Percentiles rank a stretch among this genome's conserved stretches.
Conservation (phyloP, 2,113 vertebrate species). For the Lathamus discolor region DNA sequence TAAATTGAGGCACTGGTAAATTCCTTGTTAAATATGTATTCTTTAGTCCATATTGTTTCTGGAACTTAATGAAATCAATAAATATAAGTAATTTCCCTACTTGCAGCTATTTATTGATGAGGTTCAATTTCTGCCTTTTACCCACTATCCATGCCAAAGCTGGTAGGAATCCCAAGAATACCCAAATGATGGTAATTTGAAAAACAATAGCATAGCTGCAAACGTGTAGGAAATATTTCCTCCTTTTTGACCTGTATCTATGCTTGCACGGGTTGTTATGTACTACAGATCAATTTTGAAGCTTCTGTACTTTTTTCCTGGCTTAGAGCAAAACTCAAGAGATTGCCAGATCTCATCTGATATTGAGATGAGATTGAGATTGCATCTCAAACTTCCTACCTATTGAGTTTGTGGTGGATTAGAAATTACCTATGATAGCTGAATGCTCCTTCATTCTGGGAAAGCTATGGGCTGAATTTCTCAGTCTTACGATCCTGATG, state of each 20-base stretch:
- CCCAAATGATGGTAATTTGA: not conserved
- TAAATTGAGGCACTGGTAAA: not conserved
- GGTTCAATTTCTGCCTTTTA: not conserved
- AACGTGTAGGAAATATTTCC: not conserved
- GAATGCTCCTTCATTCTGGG: not conserved
- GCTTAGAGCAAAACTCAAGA: not conserved
- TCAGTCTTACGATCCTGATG: not conserved
- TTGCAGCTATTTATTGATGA: not conserved
- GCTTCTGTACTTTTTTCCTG: not conserved
- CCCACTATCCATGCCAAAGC: not conserved
- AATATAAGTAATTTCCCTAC: not conserved
- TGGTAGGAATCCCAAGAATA: not conserved
- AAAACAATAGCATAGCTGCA: not conserved
- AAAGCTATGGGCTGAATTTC: not conserved
- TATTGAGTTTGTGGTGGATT: not conserved
- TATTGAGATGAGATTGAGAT: accelerated
- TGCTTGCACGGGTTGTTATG: not conserved
- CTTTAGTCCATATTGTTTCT: not conserved
- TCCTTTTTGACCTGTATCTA: not conserved
- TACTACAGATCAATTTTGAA: not conserved
- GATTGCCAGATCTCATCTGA: not conserved
- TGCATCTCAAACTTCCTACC: not conserved
- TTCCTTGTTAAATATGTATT: not conserved
- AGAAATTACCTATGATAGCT: not conserved
- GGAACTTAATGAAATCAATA: not conserved